phyloP scores from a whole-genome alignment of 2,113 vertebrate genomes.

The Odontesthes bonariensis region DNA sequence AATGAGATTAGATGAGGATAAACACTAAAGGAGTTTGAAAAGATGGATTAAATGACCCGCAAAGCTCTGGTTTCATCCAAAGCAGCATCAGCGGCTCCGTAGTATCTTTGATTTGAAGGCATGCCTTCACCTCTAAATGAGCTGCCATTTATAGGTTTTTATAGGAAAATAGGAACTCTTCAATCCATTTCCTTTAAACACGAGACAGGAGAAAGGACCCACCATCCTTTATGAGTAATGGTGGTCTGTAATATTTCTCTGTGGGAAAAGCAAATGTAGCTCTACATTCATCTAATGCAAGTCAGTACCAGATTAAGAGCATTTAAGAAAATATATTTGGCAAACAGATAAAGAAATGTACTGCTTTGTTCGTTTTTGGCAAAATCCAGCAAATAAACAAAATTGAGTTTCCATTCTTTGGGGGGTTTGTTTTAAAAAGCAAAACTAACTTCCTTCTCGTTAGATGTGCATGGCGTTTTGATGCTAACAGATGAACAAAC shows the following conservation, averaged over 20 bases:
- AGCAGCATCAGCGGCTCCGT: not conserved
- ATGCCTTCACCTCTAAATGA: too few species aligned
- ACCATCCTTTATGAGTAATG: too few species aligned
- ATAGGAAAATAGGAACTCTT: too few species aligned
- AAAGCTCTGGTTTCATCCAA: not conserved
- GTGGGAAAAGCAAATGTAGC: too few species aligned
- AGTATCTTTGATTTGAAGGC: not conserved
- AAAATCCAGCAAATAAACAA: not conserved
- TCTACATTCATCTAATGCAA: too few species aligned
- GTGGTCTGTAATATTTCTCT: too few species aligned
- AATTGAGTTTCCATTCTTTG: not conserved
- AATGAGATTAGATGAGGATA: not conserved
- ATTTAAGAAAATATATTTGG: too few species aligned
- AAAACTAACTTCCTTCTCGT: not conserved
- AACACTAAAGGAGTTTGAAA: not conserved
- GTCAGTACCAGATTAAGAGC: too few species aligned
- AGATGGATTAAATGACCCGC: not conserved
- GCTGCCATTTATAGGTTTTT: not conserved
- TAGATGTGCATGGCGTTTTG: constrained; percentile 19
- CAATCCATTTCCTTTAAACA: too few species aligned
- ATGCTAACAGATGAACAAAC: constrained; percentile 57
- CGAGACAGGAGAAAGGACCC: too few species aligned
- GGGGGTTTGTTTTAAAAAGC: not conserved
- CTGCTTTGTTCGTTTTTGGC: too few species aligned
- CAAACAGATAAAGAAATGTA: too few species aligned